These are phyloP conservation scores for Takifugu bimaculatus DNA, from an alignment of 2,113 vertebrate species.

Conservation along the genomic window DNA sequence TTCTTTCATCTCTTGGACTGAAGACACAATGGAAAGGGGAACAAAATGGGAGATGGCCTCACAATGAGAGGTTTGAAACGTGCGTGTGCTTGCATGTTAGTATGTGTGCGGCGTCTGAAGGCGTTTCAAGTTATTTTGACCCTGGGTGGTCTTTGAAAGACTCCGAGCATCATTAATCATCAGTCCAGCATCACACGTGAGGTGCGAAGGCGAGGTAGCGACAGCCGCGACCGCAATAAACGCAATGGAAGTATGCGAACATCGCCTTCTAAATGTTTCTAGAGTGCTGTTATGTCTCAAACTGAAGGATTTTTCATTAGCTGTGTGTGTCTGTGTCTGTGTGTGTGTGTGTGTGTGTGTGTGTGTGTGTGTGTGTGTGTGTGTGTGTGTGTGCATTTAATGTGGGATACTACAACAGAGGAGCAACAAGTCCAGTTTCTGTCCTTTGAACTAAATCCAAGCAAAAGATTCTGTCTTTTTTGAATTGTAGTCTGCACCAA, in stretches of 20 bases:
- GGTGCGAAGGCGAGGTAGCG: slow-evolving; percentile 20
- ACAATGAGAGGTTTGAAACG: slow-evolving; percentile 4
- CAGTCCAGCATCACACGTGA: slow-evolving; percentile 51
- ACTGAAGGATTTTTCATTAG: not conserved
- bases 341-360: not conserved
- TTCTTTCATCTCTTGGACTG: slow-evolving; percentile 44
- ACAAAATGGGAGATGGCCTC: slow-evolving; percentile 6
- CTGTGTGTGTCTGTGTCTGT: not conserved
- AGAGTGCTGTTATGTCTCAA: slow-evolving; percentile 54
- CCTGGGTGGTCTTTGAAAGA: slow-evolving; percentile 58
- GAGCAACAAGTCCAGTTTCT: too few species aligned
- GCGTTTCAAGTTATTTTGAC: slow-evolving; percentile 52
- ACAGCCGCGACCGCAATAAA: slow-evolving; percentile 18
- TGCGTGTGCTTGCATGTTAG: not conserved
- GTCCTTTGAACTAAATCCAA: too few species aligned
- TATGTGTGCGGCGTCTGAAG: slow-evolving; percentile 41
- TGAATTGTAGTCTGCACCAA: not conserved
- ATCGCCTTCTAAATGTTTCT: slow-evolving; percentile 69
- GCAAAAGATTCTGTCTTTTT: too few species aligned
- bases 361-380: not conserved
- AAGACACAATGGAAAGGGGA: slow-evolving; percentile 15
- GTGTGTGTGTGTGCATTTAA: not conserved
- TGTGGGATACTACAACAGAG: too few species aligned
- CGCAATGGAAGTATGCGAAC: slow-evolving; percentile 66
- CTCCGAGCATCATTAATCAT: slow-evolving; percentile 53